Conservation (phyloP, 2,888 invertebrate genomes). For the Agrotis clavis region DNA sequence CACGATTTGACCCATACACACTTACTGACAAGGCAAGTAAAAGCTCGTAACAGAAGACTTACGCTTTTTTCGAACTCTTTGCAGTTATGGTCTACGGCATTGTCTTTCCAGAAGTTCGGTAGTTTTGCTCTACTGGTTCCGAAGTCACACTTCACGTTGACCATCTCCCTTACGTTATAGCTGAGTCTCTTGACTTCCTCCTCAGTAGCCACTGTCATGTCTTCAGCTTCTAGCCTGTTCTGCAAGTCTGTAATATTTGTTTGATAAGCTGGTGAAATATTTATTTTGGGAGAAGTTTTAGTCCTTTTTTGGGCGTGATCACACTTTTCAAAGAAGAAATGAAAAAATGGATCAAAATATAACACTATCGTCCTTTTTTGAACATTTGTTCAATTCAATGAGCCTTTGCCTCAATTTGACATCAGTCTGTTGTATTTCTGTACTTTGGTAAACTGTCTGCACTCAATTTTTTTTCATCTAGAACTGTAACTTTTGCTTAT, state of each 20-base stretch:
- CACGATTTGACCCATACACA: too few relatives aligned
- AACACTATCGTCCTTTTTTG: too few relatives aligned
- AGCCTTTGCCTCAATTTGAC: neutral
- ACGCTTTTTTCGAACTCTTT: conserved; percentile 59
- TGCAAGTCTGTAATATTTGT: conserved; percentile 51
- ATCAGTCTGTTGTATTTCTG: too few relatives aligned
- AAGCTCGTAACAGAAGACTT: conserved; percentile 6
- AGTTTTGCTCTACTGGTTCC: conserved; percentile 36
- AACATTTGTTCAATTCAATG: too few relatives aligned
- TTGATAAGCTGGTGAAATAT: neutral
- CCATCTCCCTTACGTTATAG: conserved; percentile 39
- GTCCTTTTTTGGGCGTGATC: too few relatives aligned
- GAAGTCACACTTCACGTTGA: conserved; percentile 62
- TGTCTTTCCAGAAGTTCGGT: conserved; percentile 63
- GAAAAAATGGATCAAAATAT: too few relatives aligned
- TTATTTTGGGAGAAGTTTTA: neutral
- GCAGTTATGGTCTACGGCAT: conserved; percentile 61
- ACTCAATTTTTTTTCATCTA: neutral
- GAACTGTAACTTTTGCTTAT: neutral
- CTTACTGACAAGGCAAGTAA: too few relatives aligned
- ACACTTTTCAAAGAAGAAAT: neutral
- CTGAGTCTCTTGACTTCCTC: conserved; percentile 54
- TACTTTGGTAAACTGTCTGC: too few relatives aligned
- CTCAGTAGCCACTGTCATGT: conserved; percentile 42
- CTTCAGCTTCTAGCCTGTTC: conserved; percentile 25